Evolutionary conservation across 1,140 invertebrate genomes (phyloP).

Genomic region (Drosophila baimaii): DNA sequence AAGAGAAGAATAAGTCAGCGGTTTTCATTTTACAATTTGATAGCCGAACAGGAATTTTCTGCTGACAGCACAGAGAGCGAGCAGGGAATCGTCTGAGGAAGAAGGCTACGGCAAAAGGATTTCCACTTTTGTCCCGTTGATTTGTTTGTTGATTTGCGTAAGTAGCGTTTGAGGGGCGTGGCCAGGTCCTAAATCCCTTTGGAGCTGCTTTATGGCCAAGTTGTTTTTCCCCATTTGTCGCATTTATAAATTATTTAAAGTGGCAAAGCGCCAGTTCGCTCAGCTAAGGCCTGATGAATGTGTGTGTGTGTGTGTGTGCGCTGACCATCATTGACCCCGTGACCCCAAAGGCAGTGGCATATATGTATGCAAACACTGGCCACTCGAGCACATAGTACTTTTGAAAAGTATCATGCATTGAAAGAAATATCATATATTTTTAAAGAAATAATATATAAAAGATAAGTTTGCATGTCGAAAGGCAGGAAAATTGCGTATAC

Average conservation of each 20-base stretch:
- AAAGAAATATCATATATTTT: neutral
- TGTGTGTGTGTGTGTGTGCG: too few relatives aligned
- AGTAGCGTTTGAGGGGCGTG: slow-evolving; percentile 26
- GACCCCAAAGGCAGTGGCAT: slow-evolving; percentile 67
- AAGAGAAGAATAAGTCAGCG: slow-evolving; percentile 59
- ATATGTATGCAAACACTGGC: slow-evolving; percentile 10
- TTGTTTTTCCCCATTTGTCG: slow-evolving; percentile 68
- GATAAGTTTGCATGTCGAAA: too few relatives aligned
- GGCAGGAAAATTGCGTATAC: slow-evolving; percentile 2
- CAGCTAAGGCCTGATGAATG: slow-evolving; percentile 36
- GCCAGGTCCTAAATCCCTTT: slow-evolving; percentile 49
- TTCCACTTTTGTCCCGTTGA: slow-evolving; percentile 65
- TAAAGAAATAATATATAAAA: neutral
- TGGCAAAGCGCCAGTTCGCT: slow-evolving; percentile 48
- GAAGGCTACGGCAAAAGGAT: slow-evolving; percentile 46
- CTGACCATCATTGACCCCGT: slow-evolving; percentile 75
- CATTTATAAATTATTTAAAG: slow-evolving; percentile 83
- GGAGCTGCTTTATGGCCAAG: slow-evolving; percentile 57
- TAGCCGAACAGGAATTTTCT: slow-evolving; percentile 63
- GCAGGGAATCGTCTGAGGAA: slow-evolving; percentile 52
- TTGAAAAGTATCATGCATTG: neutral
- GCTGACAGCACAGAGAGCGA: slow-evolving; percentile 67
- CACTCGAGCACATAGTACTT: slow-evolving; percentile 14
- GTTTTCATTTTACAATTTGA: slow-evolving; percentile 79
- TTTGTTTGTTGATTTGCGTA: slow-evolving; percentile 77